phyloP scores from a whole-genome alignment of 2,888 invertebrate genomes.

The Sarcophaga rosellei region DNA sequence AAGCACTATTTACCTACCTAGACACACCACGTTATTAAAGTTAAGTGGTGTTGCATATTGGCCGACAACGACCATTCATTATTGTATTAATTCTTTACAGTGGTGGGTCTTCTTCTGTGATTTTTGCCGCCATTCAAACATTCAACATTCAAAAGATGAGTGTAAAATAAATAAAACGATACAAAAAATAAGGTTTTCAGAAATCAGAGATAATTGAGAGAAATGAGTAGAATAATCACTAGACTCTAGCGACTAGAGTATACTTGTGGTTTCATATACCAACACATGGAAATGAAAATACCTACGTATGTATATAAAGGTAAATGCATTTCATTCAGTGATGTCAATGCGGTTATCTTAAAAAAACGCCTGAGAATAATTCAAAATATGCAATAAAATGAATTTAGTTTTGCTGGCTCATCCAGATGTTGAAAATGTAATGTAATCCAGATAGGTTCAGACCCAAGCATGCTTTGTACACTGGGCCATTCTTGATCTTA shows the following conservation, averaged over 20 bases:
- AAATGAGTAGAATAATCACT: conserved; percentile 44
- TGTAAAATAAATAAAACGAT: not conserved
- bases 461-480: too few relatives aligned
- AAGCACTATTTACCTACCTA: not conserved
- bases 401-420: too few relatives aligned
- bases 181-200: not conserved
- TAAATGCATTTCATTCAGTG: not conserved
- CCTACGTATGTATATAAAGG: not conserved
- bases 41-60: not conserved
- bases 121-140: conserved; percentile 8
- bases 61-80: not conserved
- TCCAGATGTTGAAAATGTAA: too few relatives aligned
- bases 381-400: too few relatives aligned
- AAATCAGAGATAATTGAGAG: conserved; percentile 44
- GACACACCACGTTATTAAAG: not conserved
- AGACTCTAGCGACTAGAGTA: conserved; percentile 8
- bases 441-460: too few relatives aligned
- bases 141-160: not conserved
- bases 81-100: not conserved
- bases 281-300: not conserved
- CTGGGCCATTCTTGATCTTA: too few relatives aligned
- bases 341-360: too few relatives aligned
- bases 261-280: not conserved
- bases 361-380: too few relatives aligned
- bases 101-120: conserved; percentile 32